Percentiles rank a stretch among this genome's conserved stretches.
phyloP scores from a whole-genome alignment of 2,888 invertebrate species.

The Diabrotica balteata region DNA sequence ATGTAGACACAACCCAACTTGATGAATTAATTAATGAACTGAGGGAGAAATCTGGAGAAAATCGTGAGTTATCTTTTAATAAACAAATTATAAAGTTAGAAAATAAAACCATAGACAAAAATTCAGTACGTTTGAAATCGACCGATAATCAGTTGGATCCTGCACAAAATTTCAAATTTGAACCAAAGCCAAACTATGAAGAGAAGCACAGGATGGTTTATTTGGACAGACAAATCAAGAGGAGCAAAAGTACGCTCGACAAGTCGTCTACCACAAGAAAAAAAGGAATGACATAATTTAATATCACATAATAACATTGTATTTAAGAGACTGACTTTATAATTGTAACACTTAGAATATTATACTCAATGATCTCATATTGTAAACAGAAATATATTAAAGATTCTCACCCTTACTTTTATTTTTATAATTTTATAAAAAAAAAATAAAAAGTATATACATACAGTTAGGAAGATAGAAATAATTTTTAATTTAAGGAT shows the following conservation, averaged over 20 bases:
- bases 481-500: no score
- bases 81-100: neutral
- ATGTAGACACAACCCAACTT: constrained; percentile 3
- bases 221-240: constrained; percentile 8
- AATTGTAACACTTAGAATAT: neutral
- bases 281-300: neutral
- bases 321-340: no score
- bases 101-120: neutral
- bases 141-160: neutral
- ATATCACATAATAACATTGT: neutral
- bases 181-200: constrained; percentile 5
- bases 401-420: no score
- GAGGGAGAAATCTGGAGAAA: constrained; percentile 5
- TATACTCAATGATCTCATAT: constrained; percentile 12
- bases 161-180: neutral
- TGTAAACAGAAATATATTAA: no score
- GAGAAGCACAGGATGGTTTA: constrained; percentile 8
- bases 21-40: constrained; percentile 5
- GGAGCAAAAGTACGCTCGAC: constrained; percentile 30
- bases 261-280: constrained; percentile 9
- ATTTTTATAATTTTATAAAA: no score
- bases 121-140: neutral
- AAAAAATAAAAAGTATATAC: no score
- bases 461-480: no score
- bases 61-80: constrained; percentile 7